phyloP scores from a whole-genome alignment of 2,888 invertebrate species.

The Stenodema calcarata region DNA sequence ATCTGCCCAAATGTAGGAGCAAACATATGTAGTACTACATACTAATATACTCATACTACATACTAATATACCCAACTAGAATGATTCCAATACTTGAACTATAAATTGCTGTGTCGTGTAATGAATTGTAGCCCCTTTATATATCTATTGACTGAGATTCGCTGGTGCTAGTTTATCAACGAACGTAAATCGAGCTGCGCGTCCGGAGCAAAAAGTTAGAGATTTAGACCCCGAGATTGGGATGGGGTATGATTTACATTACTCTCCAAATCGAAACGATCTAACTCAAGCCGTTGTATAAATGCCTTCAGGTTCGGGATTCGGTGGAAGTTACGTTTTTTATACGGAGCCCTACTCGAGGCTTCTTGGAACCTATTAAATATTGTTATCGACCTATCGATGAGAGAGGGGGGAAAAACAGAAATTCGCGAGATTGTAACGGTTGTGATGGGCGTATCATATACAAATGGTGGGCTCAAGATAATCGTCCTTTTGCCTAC shows the following conservation, averaged over 20 bases:
- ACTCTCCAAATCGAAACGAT: neutral
- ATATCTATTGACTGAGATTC: neutral
- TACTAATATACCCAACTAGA: no score
- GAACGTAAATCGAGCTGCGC: neutral
- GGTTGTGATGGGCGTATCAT: neutral
- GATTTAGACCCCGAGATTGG: neutral
- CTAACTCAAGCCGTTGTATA: neutral
- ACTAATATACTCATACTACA: no score
- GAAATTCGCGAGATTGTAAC: neutral
- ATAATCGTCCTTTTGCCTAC: neutral
- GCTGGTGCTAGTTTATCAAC: neutral
- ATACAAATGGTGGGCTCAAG: neutral
- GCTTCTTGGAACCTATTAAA: neutral
- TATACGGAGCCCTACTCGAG: neutral
- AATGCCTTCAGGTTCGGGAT: neutral
- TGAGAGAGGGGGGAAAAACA: neutral
- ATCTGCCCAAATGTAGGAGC: no score
- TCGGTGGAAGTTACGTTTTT: neutral
- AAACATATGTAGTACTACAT: no score
- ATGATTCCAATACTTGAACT: no score
- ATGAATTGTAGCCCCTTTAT: no score
- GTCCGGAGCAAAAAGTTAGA: neutral
- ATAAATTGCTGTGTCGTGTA: no score
- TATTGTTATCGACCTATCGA: neutral
- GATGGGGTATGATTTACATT: neutral